Base-by-base conservation (phyloP, 2,888 invertebrate species). In the Zaprionus bogoriensis region DNA sequence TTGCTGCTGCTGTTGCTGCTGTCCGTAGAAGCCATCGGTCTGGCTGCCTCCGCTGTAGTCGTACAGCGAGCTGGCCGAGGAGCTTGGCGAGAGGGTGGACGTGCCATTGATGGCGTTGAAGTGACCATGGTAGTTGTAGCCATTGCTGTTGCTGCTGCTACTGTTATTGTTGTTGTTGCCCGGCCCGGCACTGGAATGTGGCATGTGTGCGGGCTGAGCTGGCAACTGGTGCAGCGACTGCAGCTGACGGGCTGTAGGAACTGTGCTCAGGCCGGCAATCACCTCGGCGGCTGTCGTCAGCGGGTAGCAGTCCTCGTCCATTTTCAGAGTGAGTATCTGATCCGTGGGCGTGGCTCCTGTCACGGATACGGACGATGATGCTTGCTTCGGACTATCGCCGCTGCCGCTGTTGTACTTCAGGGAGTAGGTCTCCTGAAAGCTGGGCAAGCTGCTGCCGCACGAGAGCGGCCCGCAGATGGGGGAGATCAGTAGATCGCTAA, bases 341-440 rank as follows among this genome's bases (percentile, higher is more conserved):
- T 83, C 74, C 25, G 88, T 66, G 47, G 88, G 77, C 30, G 82
- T 87, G 53, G 61, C 70, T 19, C 32, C 12, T 22, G 28, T 6
- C n/a, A 25, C 6, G 17, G 82, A 45, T 27, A 81, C 54, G 3
- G 77, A n/a, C n/a, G n/a, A n/a, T n/a, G n/a, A n/a, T n/a, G n/a
- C 53, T 44, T 85, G 88, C 14, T 76, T 75, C 14, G 67, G 71
- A 67, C 69, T 67, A 76, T 72, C 69, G 70, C 61, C 67, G 75
- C 55, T 62, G 83, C 60, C 89, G 81, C 53, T 89, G 94, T 92
- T 90, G 93, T 95, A 95, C 68, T 95, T 94, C 46, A 95, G 93
- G 60, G 95, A 95, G 91, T 96, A 96, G 23, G 96, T 97, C 92
- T 97, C 97, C 92, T 97, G 96, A 92, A 96, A 96, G 92, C 96